Evolutionary conservation across 2,113 vertebrate genomes (phyloP).

Genomic region (Gallinago jamesoni): DNA sequence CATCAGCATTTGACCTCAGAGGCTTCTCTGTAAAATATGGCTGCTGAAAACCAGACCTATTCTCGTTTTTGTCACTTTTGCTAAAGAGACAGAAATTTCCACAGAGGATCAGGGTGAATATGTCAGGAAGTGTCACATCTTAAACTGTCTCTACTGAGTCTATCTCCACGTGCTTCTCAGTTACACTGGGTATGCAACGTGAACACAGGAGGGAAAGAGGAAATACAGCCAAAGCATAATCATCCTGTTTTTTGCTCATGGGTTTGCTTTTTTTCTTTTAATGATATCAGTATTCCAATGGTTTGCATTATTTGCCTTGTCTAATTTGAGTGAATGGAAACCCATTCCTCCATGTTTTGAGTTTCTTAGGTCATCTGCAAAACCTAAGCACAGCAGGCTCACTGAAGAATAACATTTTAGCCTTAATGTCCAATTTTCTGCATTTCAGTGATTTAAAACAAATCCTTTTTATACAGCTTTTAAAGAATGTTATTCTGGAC

Average conservation of each 20-base stretch:
- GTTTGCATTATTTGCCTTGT: neutral
- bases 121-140: neutral
- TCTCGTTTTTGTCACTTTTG: neutral
- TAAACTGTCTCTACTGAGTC: neutral
- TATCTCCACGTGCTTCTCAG: neutral
- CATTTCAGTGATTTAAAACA: neutral
- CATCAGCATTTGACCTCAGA: neutral
- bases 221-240: neutral
- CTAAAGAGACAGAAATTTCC: neutral
- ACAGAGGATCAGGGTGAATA: neutral
- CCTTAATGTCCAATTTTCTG: neutral
- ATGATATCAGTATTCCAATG: neutral
- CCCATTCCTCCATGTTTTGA: neutral
- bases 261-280: neutral
- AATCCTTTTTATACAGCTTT: neutral
- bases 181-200: neutral
- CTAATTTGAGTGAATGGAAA: neutral
- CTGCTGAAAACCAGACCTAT: neutral
- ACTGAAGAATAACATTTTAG: neutral
- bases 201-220: neutral
- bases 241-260: accelerated
- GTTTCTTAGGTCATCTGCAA: neutral
- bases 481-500: neutral
- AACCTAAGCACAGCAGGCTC: neutral
- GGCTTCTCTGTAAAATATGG: neutral